These are phyloP conservation scores for Serranochromis macrocephalus DNA, from an alignment of 2,113 vertebrate genomes.

Conservation along the genomic window DNA sequence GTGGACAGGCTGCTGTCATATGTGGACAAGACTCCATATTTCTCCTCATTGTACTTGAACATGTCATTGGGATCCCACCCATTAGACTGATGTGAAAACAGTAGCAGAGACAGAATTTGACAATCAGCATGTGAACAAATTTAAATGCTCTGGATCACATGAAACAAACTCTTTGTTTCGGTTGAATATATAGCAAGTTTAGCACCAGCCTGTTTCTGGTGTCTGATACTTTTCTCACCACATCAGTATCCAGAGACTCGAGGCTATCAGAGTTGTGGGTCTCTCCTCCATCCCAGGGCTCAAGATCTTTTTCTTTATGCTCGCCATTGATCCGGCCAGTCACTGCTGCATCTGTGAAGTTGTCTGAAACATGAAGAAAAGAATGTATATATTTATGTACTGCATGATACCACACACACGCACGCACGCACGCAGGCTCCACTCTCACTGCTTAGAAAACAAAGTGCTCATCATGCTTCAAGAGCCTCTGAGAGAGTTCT, in stretches of 20 bases:
- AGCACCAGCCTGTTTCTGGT: neutral
- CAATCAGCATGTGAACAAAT: neutral
- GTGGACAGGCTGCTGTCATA: constrained; percentile 98
- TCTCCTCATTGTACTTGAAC: constrained; percentile 99
- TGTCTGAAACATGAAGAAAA: constrained; percentile 75
- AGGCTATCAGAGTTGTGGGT: constrained; percentile 80
- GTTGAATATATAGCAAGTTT: neutral
- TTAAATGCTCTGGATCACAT: neutral
- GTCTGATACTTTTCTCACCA: constrained; percentile 65
- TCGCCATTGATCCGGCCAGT: constrained; percentile 91
- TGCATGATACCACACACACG: neutral
- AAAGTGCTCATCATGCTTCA: constrained; percentile 23
- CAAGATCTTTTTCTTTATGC: constrained; percentile 96
- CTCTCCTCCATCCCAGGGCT: constrained; percentile 96
- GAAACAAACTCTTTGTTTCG: neutral
- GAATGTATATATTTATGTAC: neutral
- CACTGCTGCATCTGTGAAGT: constrained; percentile 92
- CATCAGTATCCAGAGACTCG: constrained; percentile 91
- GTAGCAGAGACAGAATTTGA: neutral
- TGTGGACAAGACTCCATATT: constrained; percentile 93
- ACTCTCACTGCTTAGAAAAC: neutral
- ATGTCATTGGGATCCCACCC: constrained; percentile 99
- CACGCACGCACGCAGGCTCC: neutral
- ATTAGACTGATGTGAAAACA: constrained; percentile 78
- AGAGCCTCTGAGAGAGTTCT: constrained; percentile 2